These are phyloP conservation scores for Linepithema humile DNA, from an alignment of 1,140 invertebrate species.

Conservation along the genomic window DNA sequence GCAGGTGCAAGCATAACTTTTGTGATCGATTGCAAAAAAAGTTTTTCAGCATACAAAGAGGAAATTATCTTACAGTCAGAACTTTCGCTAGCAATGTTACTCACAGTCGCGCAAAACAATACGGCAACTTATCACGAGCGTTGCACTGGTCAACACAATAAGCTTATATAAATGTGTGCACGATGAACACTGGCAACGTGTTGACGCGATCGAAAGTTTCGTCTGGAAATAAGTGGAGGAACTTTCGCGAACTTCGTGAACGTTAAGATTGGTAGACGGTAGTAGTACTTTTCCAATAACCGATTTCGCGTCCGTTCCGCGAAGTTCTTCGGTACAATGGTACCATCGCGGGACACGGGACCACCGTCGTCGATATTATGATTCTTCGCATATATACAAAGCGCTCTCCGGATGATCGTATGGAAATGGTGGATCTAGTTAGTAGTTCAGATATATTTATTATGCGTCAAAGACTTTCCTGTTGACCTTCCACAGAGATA, in stretches of 20 bases:
- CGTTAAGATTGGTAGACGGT: not conserved
- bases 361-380: not conserved
- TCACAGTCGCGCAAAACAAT: not conserved
- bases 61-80: conserved; percentile 34
- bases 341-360: not conserved
- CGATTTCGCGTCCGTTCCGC: conserved; percentile 5
- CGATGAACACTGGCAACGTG: not conserved
- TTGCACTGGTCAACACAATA: not conserved
- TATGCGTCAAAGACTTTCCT: not conserved
- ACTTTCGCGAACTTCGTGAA: not conserved
- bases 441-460: conserved; percentile 2
- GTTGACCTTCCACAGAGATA: not conserved
- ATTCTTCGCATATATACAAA: conserved; percentile 8
- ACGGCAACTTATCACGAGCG: not conserved
- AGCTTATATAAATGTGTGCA: not conserved
- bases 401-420: not conserved
- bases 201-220: conserved; percentile 5
- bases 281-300: conserved; percentile 40
- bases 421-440: conserved; percentile 1
- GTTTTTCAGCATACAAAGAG: conserved; percentile 5
- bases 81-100: not conserved
- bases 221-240: conserved; percentile 18
- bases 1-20: not conserved
- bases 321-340: conserved; percentile 17
- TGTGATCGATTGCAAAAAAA: conserved; percentile 4